Conservation (phyloP, 2,113 vertebrate genomes). For the Corythaixoides concolor region DNA sequence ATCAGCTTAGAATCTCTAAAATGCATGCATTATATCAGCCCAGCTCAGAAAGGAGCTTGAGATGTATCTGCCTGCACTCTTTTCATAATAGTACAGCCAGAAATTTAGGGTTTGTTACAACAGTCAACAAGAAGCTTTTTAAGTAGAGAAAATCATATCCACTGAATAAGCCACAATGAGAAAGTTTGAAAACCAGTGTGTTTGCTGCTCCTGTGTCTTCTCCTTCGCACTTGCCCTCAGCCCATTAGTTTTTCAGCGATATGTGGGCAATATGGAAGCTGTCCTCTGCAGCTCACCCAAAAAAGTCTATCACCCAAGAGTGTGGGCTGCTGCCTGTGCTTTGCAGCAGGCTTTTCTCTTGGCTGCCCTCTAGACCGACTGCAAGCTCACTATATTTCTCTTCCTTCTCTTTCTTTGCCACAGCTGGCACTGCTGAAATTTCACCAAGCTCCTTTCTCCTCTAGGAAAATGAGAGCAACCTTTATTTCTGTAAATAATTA, state of each 20-base stretch:
- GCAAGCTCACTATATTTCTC: not conserved
- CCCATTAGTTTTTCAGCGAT: not conserved
- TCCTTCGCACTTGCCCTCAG: not conserved
- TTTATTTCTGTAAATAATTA: not conserved
- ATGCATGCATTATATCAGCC: not conserved
- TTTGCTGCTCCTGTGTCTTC: not conserved
- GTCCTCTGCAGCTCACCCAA: not conserved
- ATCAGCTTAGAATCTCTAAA: not conserved
- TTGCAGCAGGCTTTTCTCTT: not conserved
- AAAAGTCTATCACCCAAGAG: too few species aligned
- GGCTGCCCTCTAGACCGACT: not conserved
- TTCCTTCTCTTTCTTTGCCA: not conserved
- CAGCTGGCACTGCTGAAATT: not conserved
- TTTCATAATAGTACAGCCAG: not conserved
- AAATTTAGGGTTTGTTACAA: not conserved
- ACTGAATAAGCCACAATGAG: not conserved
- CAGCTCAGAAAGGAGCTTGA: not conserved
- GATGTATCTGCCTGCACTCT: not conserved
- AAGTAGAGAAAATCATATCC: not conserved
- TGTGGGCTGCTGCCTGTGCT: not conserved
- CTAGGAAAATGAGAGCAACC: not conserved
- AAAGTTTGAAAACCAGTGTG: not conserved
- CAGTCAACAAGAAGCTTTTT: not conserved
- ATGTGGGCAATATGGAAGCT: accelerated
- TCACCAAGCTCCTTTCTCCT: not conserved